Percentiles rank a stretch among this genome's conserved stretches.
Evolutionary conservation across 2,113 vertebrate genomes (phyloP).

Genomic region (Amazona vittata): DNA sequence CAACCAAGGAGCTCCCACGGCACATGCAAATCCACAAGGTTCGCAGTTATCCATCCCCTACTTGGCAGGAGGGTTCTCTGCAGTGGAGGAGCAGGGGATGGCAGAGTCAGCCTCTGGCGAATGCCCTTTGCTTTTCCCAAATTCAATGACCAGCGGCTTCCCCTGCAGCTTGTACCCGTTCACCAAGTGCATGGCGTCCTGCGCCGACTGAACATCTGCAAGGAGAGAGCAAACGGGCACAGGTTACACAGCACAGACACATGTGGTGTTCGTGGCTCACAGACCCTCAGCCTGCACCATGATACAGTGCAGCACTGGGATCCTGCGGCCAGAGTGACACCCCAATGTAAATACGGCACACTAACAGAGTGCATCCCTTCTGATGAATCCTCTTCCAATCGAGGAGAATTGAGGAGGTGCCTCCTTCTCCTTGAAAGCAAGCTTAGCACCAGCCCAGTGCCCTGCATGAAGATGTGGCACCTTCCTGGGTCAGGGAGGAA

Average conservation of each 20-base stretch:
- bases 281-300: rapidly evolving
- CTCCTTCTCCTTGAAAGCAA: not conserved
- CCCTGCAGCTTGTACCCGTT: constrained; percentile 87
- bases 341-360: rapidly evolving
- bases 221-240: not conserved
- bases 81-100: not conserved
- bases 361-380: not conserved
- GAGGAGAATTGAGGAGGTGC: not conserved
- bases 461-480: not conserved
- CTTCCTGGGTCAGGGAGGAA: not conserved
- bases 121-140: constrained; percentile 79
- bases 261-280: rapidly evolving
- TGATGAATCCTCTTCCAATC: not conserved
- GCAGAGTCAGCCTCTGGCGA: not conserved
- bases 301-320: rapidly evolving
- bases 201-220: constrained; percentile 79
- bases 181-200: constrained; percentile 80
- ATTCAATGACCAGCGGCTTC: constrained; percentile 89
- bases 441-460: not conserved
- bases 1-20: not conserved
- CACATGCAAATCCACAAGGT: not conserved
- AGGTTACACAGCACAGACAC: not conserved
- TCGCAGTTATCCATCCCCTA: not conserved
- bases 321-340: not conserved
- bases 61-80: not conserved